Percentiles rank a stretch among this genome's conserved stretches.
Evolutionary conservation across 2,113 vertebrate species (phyloP).

Genomic region (Cettia cetti): DNA sequence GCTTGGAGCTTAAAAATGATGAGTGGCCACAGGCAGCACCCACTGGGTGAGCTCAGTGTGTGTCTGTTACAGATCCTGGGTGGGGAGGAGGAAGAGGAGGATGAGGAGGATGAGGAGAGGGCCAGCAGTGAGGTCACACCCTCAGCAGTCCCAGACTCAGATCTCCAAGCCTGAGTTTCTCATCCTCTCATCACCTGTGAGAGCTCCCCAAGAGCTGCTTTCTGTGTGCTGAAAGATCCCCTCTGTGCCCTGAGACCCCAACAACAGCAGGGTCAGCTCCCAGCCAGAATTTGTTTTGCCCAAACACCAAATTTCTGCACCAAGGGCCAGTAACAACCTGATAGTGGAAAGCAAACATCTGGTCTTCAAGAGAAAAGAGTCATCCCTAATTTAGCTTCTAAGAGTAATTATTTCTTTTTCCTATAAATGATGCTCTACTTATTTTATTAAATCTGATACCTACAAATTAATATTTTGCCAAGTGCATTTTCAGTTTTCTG

Average conservation of each 20-base stretch:
- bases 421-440: not conserved
- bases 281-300: not conserved
- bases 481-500: not conserved
- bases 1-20: not conserved
- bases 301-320: not conserved
- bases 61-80: not conserved
- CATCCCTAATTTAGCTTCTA: not conserved
- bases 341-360: not conserved
- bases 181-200: not conserved
- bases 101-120: not conserved
- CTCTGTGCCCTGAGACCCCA: not conserved
- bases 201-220: not conserved
- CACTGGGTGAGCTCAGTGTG: not conserved
- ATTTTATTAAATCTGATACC: not conserved
- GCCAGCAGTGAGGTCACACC: not conserved
- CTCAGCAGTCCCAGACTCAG: not conserved
- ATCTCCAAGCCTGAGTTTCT: not conserved
- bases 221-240: not conserved
- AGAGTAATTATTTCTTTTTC: not conserved
- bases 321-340: not conserved
- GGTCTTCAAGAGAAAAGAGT: not conserved
- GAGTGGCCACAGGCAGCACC: not conserved
- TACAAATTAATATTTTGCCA: not conserved
- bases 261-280: rapidly evolving
- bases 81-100: not conserved